A percentile compares a stretch with the other conserved stretches of the same genome.
phyloP scores from a whole-genome alignment of 2,888 invertebrate species.

The Strigamia transsilvanica region DNA sequence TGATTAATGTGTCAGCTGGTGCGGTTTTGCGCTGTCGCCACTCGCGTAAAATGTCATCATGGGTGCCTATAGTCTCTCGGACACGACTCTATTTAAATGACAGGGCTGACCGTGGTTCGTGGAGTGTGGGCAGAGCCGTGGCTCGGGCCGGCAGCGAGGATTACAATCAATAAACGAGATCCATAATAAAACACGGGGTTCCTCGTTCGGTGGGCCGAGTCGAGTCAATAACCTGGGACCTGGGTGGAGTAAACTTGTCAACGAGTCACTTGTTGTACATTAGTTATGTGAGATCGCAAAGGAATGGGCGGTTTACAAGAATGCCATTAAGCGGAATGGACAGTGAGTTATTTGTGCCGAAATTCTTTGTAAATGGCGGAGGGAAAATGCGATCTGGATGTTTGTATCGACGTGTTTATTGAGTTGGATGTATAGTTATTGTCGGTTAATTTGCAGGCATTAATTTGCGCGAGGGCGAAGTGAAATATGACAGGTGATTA shows the following conservation, averaged over 20 bases:
- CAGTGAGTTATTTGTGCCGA: too few relatives aligned
- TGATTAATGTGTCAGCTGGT: conserved; percentile 49
- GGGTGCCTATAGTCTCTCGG: not conserved
- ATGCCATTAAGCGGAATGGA: not conserved
- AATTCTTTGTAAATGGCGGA: too few relatives aligned
- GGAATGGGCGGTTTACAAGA: conserved; percentile 1
- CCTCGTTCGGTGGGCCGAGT: not conserved
- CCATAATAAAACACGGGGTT: conserved; percentile 31
- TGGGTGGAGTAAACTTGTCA: conserved; percentile 46
- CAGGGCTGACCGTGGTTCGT: conserved; percentile 12
- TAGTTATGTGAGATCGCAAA: not conserved
- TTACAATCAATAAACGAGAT: conserved; percentile 41
- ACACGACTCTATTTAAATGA: conserved; percentile 45
- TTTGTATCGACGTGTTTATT: not conserved
- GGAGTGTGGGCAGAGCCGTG: not conserved
- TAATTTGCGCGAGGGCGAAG: not conserved
- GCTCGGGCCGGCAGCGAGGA: conserved; percentile 11
- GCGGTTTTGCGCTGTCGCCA: conserved; percentile 34
- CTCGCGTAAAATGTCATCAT: conserved; percentile 16
- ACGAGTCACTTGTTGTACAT: conserved; percentile 33
- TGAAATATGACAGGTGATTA: conserved; percentile 43
- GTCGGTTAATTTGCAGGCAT: conserved; percentile 16
- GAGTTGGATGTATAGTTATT: not conserved
- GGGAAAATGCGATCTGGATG: not conserved
- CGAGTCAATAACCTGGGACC: conserved; percentile 46